Evolutionary conservation across 1,140 invertebrate species (phyloP).

Genomic region (Oreohelix idahoensis): DNA sequence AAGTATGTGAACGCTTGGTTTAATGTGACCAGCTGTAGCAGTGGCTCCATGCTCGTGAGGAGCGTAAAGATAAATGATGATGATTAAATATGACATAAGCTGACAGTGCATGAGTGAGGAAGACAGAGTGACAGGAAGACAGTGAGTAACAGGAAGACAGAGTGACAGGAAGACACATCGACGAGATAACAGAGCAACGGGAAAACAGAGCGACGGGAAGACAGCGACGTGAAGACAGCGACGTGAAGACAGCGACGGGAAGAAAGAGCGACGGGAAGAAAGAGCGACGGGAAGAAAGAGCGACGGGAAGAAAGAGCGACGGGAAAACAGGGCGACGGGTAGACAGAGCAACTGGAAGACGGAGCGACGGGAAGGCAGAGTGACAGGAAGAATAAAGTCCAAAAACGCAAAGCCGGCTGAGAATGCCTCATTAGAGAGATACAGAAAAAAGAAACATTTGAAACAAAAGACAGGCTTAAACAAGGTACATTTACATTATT

Average conservation of each 20-base stretch:
- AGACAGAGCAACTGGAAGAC: slow-evolving; percentile 30
- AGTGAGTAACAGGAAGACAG: slow-evolving; percentile 9
- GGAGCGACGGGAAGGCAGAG: no score
- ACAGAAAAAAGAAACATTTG: no score
- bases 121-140: neutral
- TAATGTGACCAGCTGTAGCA: no score
- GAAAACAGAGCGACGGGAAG: slow-evolving; percentile 30
- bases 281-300: slow-evolving; percentile 43
- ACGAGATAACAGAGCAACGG: slow-evolving; percentile 21
- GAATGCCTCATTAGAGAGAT: no score
- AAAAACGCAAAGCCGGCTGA: no score
- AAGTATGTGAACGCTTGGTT: no score
- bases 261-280: slow-evolving; percentile 40
- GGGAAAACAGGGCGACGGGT: slow-evolving; percentile 22
- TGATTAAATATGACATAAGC: no score
- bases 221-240: slow-evolving; percentile 40
- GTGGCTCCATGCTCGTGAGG: no score
- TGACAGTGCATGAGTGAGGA: slow-evolving; percentile 13
- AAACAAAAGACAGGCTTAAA: no score
- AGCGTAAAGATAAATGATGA: no score
- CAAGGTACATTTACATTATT: no score
- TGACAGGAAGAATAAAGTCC: no score
- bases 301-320: slow-evolving; percentile 30
- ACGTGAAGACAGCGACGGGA: slow-evolving; percentile 36
- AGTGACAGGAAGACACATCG: slow-evolving; percentile 24